A percentile compares a stretch with the other conserved stretches of the same genome.
These are phyloP conservation scores for Thysanoteuthis rhombus DNA, from an alignment of 2,888 invertebrate genomes.

Conservation along the genomic window DNA sequence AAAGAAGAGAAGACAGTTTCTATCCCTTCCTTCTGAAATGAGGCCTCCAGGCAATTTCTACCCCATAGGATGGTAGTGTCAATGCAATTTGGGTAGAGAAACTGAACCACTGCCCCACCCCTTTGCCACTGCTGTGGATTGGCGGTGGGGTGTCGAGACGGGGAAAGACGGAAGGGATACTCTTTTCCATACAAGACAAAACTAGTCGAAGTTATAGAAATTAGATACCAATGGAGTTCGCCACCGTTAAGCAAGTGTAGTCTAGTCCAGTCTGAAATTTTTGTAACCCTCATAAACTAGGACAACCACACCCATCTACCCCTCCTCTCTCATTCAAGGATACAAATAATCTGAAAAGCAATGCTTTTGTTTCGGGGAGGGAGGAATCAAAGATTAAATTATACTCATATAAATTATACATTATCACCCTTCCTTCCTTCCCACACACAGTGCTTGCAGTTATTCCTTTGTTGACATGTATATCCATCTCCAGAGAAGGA, in stretches of 20 bases:
- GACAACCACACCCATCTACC: background rate
- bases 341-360: background rate
- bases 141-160: background rate
- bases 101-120: background rate
- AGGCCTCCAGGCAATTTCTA: background rate
- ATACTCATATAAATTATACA: background rate
- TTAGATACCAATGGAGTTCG: too few species aligned
- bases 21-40: background rate
- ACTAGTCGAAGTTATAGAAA: background rate
- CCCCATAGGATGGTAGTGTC: background rate
- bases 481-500: background rate
- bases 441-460: too few species aligned
- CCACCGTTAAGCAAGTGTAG: background rate
- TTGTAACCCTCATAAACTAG: background rate
- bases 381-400: background rate
- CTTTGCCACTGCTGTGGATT: background rate
- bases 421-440: background rate
- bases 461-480: too few species aligned
- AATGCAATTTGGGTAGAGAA: background rate
- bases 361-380: background rate
- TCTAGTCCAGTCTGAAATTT: background rate
- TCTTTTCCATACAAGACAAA: background rate
- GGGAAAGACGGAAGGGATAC: background rate
- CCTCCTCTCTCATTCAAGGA: background rate
- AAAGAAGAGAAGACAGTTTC: background rate